Percentiles rank a stretch among this genome's conserved stretches.
Conservation (phyloP, 2,113 vertebrate genomes). For the Aspidoscelis tigris region DNA sequence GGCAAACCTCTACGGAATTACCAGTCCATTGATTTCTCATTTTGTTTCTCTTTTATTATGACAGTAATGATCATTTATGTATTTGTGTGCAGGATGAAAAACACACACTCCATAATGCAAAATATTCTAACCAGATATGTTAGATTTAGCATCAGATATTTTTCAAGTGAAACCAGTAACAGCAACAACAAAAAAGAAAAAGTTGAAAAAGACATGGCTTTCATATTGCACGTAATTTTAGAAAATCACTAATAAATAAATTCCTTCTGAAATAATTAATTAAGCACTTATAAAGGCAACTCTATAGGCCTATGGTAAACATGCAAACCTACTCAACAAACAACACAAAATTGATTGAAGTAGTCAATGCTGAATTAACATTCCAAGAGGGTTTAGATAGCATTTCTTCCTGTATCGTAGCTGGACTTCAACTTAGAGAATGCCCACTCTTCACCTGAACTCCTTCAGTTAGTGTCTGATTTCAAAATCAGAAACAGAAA, state of each 20-base stretch:
- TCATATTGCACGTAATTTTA: constrained; percentile 63
- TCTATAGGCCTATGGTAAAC: constrained; percentile 93
- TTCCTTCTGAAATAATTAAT: constrained; percentile 72
- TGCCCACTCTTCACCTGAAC: constrained; percentile 22
- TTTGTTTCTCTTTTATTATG: constrained; percentile 65
- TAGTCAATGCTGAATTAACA: constrained; percentile 90
- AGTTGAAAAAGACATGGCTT: constrained; percentile 79
- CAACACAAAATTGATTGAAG: constrained; percentile 88
- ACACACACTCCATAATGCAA: constrained; percentile 59
- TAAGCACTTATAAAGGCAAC: constrained; percentile 83
- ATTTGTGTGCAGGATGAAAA: neutral
- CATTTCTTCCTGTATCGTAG: constrained; percentile 69
- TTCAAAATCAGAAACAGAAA: constrained; percentile 31
- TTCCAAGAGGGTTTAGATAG: constrained; percentile 83
- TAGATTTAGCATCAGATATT: constrained; percentile 65
- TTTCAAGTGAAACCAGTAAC: constrained; percentile 68
- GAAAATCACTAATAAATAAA: constrained; percentile 71
- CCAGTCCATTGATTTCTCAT: constrained; percentile 59
- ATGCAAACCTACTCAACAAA: constrained; percentile 97
- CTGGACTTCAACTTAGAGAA: constrained; percentile 42
- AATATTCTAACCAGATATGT: constrained; percentile 66
- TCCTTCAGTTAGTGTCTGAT: constrained; percentile 31
- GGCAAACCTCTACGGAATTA: constrained; percentile 60
- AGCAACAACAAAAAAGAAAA: constrained; percentile 42
- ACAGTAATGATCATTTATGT: constrained; percentile 75